phyloP scores from a whole-genome alignment of 37 sponge, comb jelly and placozoan species.

The Amphimedon queenslandica region DNA sequence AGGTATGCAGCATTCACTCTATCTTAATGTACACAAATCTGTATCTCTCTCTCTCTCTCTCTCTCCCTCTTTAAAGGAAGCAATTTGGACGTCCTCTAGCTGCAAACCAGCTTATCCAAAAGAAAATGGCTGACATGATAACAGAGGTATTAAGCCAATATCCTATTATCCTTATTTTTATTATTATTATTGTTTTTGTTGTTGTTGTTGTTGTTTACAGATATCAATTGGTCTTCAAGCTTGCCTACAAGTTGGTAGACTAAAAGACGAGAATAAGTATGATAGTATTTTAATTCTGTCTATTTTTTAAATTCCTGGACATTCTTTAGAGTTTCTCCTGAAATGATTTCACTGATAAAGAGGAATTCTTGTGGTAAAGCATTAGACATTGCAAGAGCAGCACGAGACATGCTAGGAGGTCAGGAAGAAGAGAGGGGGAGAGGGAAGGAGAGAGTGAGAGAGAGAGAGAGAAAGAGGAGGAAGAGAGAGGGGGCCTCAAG shows the following conservation, averaged over 20 bases:
- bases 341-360: constrained; percentile 97
- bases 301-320: neutral
- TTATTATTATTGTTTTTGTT: neutral
- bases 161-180: neutral
- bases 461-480: constrained; percentile 47
- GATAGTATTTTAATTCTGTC: constrained; percentile 3
- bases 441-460: no score
- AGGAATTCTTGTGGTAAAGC: constrained; percentile 98
- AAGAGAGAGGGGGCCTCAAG: constrained; percentile 30
- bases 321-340: constrained; percentile 70
- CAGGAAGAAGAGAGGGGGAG: constrained; percentile 3
- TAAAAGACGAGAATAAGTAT: constrained; percentile 87
- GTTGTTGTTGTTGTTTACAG: constrained; percentile 24
- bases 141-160: constrained; percentile 61
- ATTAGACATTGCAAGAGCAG: constrained; percentile 83
- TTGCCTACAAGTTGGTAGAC: constrained; percentile 88
- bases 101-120: constrained; percentile 93
- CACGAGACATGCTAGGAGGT: constrained; percentile 98
- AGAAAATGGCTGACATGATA: constrained; percentile 95
- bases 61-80: constrained; percentile 29
- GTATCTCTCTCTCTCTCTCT: neutral
- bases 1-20: constrained; percentile 20
- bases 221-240: constrained; percentile 91
- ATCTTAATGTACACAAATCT: neutral
- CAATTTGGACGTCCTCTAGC: constrained; percentile 98